Percentiles rank a stretch among this genome's conserved stretches.
These are phyloP conservation scores for Pedionomus torquatus DNA, from an alignment of 2,113 vertebrate genomes.

Conservation along the genomic window DNA sequence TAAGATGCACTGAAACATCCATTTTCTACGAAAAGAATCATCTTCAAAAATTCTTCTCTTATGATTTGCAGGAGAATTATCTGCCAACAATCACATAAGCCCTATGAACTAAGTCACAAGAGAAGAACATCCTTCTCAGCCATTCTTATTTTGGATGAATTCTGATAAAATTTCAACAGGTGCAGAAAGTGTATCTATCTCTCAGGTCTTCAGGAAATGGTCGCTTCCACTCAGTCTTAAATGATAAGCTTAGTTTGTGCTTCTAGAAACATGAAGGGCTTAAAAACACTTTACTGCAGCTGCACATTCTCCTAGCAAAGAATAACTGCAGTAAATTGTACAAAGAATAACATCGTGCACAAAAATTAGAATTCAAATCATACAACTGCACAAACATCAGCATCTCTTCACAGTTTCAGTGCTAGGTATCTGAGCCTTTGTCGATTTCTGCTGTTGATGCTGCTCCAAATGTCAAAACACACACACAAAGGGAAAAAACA, in stretches of 20 bases:
- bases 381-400: not conserved
- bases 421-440: not conserved
- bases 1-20: not conserved
- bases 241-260: not conserved
- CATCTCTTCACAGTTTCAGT: not conserved
- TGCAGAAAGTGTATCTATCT: not conserved
- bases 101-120: not conserved
- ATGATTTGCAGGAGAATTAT: not conserved
- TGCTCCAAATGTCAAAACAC: not conserved
- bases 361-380: not conserved
- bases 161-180: not conserved
- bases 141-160: not conserved
- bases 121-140: not conserved
- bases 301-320: not conserved
- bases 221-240: not conserved
- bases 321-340: not conserved
- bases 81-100: not conserved
- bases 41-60: not conserved
- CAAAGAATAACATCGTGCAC: not conserved
- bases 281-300: not conserved
- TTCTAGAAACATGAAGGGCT: not conserved
- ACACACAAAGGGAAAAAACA: not conserved
- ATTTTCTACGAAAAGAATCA: not conserved
- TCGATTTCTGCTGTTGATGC: not conserved
- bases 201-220: not conserved